Base-by-base conservation (phyloP, 2,888 invertebrate species). In the Prenolepis imparis region DNA sequence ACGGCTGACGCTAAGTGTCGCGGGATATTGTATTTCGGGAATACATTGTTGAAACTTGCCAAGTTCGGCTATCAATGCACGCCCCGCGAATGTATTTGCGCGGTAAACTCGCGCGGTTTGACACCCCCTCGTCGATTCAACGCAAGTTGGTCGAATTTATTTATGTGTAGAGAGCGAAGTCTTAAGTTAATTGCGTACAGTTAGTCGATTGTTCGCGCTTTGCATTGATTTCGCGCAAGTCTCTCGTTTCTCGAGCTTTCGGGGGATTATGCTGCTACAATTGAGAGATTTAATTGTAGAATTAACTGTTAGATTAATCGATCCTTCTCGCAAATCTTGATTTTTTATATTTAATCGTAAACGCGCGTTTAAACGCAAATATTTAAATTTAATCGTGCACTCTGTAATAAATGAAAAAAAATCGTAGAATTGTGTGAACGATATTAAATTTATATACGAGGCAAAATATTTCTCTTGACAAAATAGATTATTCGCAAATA, bases 1-100 rank as follows among this genome's bases (percentile, higher is more conserved):
- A 61, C 86, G 90, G 82, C 88, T 89, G 89, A 87, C 90, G 84
- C 84, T 83, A 85, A 84, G 84, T 83, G 68, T 83, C 80, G 74
- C 74, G 63, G 72, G 21, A 72, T 72, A 80, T 80, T 80, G 78
- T 80, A 72, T 80, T 72, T 72, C 72, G 59, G 59, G 78, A 36
- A 55, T 75, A 74, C 81, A 73, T 73, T 74, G 81, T 82, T 82
- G 83, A 70, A 83, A 83, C 81, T 83, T 83, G 63, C 81, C 78
- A 80, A 80, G 78, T 80, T 80, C 44, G 78, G 44, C 78, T 80
- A 80, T 80, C 78, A 80, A 80, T 80, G 78, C 32, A 41, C 44
- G 44, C 59, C 72, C 59, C 78, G 59, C 78, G 57, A 70, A 57
- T 21, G 78, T 70, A 59, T 70, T 78, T 70, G 44, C 57, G 55